These are phyloP conservation scores for Aplocera efformata DNA, from an alignment of 2,888 invertebrate genomes.

Conservation along the genomic window DNA sequence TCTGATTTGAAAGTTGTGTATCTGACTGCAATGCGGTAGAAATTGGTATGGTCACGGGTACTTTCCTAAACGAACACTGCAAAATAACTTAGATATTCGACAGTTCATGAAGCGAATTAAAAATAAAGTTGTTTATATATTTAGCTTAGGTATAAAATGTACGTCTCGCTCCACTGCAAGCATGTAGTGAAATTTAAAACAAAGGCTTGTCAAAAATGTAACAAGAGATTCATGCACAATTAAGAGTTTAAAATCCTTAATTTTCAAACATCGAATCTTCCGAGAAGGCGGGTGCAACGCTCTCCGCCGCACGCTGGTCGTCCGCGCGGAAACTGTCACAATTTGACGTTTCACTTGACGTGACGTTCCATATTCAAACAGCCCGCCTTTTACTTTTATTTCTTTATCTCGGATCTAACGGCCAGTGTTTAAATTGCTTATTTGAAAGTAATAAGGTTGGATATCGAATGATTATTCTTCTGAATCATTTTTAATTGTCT, in stretches of 20 bases:
- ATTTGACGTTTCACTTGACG: conserved; percentile 77
- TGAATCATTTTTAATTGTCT: conserved; percentile 65
- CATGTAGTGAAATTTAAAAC: too few relatives aligned
- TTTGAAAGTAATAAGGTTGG: conserved; percentile 48
- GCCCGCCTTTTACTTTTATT: conserved; percentile 70
- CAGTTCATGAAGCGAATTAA: too few relatives aligned
- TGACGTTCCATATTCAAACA: conserved; percentile 77
- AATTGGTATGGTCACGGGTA: too few relatives aligned
- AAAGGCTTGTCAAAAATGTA: background rate
- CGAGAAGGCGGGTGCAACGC: conserved; percentile 66
- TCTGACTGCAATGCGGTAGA: too few relatives aligned
- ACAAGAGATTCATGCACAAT: conserved; percentile 12
- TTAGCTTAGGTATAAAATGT: too few relatives aligned
- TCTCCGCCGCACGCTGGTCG: conserved; percentile 43
- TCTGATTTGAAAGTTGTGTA: too few relatives aligned
- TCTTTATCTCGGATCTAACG: conserved; percentile 67
- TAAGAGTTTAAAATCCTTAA: conserved; percentile 41
- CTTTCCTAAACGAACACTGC: too few relatives aligned
- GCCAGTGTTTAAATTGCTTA: conserved; percentile 39
- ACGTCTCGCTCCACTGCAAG: too few relatives aligned
- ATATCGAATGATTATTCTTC: conserved; percentile 41
- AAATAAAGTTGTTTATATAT: too few relatives aligned
- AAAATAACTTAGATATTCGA: too few relatives aligned
- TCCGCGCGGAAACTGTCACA: conserved; percentile 79
- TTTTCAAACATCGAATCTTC: conserved; percentile 51